Conservation (phyloP, 2,888 invertebrate genomes). For the Prosapia bicincta region DNA sequence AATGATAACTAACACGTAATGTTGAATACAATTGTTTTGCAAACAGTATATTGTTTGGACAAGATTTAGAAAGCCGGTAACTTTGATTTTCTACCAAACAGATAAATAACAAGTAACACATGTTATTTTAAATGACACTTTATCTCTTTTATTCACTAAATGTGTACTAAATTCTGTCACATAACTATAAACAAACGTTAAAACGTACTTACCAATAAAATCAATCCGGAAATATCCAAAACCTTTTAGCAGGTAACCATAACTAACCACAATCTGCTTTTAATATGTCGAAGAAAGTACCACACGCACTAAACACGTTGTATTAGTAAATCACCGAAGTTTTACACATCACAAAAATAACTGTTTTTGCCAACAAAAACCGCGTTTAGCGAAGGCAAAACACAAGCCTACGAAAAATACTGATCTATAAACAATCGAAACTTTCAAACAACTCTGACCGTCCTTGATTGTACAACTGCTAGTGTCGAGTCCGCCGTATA, state of each 20-base stretch:
- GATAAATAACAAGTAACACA: not conserved
- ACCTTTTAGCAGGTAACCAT: not conserved
- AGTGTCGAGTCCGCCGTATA: not conserved
- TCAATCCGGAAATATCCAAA: not conserved
- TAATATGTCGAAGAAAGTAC: not conserved
- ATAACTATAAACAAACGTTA: not conserved
- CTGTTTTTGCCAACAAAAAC: not conserved
- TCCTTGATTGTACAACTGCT: not conserved
- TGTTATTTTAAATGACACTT: not conserved
- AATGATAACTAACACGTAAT: too few relatives aligned
- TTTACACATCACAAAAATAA: not conserved
- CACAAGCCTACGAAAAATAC: not conserved
- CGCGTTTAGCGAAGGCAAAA: not conserved
- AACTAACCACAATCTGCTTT: not conserved
- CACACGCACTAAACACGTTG: not conserved
- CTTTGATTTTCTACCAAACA: not conserved
- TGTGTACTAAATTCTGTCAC: not conserved
- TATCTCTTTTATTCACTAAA: not conserved
- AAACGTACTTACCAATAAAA: not conserved
- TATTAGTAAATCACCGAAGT: not conserved
- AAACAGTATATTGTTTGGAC: not conserved
- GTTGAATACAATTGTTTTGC: not conserved
- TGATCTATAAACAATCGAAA: not conserved
- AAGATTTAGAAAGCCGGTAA: not conserved
- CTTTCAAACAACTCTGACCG: not conserved